A percentile compares a stretch with the other conserved stretches of the same genome.
Evolutionary conservation across 2,888 invertebrate species (phyloP).

Genomic region (Cosmia pyralina): DNA sequence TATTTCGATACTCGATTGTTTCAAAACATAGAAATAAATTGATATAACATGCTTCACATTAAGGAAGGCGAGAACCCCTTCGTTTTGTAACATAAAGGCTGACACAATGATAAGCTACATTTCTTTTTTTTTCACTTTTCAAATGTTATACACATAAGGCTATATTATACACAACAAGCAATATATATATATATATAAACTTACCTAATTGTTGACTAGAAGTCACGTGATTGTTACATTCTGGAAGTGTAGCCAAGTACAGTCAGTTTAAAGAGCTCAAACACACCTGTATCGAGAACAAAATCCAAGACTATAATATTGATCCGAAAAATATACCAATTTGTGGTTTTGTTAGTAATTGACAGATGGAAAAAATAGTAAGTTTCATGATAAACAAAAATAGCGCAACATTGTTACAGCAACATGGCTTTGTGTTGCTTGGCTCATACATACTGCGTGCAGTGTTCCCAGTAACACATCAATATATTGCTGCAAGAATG

Average conservation of each 20-base stretch:
- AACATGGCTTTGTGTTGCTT: neutral
- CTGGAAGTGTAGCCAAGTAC: constrained; percentile 80
- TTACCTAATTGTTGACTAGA: constrained; percentile 62
- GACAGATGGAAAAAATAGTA: constrained; percentile 5
- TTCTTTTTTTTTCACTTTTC: neutral
- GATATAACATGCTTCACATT: neutral
- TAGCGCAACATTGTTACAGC: neutral
- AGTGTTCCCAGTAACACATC: neutral
- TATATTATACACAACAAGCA: neutral
- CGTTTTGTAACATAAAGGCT: neutral
- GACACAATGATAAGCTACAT: too few relatives aligned
- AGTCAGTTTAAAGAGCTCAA: constrained; percentile 74
- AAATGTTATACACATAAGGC: neutral
- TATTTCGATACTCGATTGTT: neutral
- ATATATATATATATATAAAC: constrained; percentile 46
- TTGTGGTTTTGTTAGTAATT: neutral
- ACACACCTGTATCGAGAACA: constrained; percentile 81
- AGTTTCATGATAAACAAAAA: neutral
- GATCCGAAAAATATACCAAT: constrained; percentile 11
- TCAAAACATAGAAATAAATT: neutral
- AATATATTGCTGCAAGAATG: neutral
- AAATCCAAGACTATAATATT: constrained; percentile 79
- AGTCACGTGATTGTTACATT: constrained; percentile 52
- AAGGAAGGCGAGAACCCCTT: neutral
- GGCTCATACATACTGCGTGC: neutral